Evolutionary conservation across 2,113 vertebrate genomes (phyloP).

Genomic region (Sturnira hondurensis): DNA sequence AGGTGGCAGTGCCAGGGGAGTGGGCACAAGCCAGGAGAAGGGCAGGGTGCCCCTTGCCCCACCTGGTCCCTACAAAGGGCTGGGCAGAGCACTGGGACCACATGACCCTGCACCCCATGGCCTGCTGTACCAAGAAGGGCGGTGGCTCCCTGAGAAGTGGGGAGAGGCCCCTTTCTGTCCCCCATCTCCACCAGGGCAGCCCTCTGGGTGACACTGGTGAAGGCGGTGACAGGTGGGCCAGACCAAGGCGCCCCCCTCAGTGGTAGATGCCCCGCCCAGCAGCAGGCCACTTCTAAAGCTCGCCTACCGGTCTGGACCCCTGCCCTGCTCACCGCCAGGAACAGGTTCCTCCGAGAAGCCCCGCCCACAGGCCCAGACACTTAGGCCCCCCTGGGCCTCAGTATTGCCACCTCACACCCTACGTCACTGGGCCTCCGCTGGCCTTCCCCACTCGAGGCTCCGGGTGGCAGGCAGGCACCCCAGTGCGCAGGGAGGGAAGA

Average conservation of each 20-base stretch:
- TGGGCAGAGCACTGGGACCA: rapidly evolving
- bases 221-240: not conserved
- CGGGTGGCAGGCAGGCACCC: rapidly evolving
- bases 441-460: not conserved
- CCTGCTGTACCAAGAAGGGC: not conserved
- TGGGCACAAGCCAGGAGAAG: not conserved
- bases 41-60: not conserved
- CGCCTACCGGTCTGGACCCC: too few relatives aligned
- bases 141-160: not conserved
- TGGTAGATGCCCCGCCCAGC: not conserved
- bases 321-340: not conserved
- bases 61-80: not conserved
- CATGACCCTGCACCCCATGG: rapidly evolving
- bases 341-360: not conserved
- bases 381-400: not conserved
- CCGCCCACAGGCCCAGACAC: not conserved
- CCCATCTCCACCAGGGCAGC: not conserved
- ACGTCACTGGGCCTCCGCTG: not conserved
- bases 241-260: not conserved
- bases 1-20: rapidly evolving
- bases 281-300: not conserved
- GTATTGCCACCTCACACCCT: not conserved
- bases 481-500: rapidly evolving
- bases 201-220: rapidly evolving
- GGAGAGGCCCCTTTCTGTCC: not conserved